These are phyloP conservation scores for Octomys mimax DNA, from an alignment of 2,797 vertebrate genomes.

Conservation along the genomic window DNA sequence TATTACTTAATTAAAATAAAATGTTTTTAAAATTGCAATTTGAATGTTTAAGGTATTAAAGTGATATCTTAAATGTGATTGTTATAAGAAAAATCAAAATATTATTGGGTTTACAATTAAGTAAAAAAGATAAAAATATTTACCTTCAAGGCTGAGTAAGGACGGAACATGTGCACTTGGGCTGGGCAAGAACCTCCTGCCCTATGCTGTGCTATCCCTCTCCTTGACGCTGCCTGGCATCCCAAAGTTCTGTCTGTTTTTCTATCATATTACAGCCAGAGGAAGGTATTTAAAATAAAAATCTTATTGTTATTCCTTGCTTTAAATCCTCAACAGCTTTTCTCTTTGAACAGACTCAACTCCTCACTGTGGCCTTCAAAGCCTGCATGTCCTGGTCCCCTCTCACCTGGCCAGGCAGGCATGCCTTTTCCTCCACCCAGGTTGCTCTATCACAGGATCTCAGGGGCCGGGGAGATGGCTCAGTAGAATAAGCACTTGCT, in stretches of 20 bases:
- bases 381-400: not conserved
- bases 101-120: conserved; percentile 12
- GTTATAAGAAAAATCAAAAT: not conserved
- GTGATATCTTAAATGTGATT: conserved; percentile 5
- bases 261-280: not conserved
- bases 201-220: not conserved
- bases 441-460: not conserved
- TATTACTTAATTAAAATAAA: conserved; percentile 55
- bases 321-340: conserved; percentile 13
- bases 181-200: not conserved
- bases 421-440: not conserved
- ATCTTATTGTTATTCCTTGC: not conserved
- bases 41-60: conserved; percentile 37
- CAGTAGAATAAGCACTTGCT: too few relatives aligned
- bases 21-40: conserved; percentile 16
- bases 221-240: not conserved
- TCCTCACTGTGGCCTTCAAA: not conserved
- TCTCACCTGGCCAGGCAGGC: not conserved
- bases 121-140: conserved; percentile 20
- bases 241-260: not conserved
- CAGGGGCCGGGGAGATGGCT: too few relatives aligned
- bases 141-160: not conserved
- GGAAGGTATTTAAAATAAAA: conserved; percentile 25
- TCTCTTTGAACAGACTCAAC: not conserved
- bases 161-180: not conserved